Evolutionary conservation across 2,113 vertebrate genomes (phyloP).

Genomic region (Megaptera novaeangliae): DNA sequence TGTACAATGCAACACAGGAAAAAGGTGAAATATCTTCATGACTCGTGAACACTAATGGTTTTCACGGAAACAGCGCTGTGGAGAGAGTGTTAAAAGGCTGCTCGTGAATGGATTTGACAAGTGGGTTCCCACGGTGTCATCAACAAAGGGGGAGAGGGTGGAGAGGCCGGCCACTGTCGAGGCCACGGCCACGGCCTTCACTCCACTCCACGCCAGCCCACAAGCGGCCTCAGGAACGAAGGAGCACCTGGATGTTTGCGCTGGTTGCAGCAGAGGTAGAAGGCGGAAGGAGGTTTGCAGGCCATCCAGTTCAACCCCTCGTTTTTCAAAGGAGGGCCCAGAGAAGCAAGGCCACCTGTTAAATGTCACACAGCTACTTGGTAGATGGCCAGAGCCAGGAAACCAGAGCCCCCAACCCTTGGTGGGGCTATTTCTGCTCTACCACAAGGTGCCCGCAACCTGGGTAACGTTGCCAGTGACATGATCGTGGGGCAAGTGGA

Average conservation of each 20-base stretch:
- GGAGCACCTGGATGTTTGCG: not conserved
- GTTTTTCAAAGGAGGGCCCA: not conserved
- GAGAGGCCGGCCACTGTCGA: no score
- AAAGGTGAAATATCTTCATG: not conserved
- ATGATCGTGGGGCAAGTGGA: rapidly evolving
- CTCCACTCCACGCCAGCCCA: not conserved
- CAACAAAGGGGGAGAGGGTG: rapidly evolving
- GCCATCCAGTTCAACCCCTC: not conserved
- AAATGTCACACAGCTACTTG: not conserved
- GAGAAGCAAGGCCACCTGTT: no score
- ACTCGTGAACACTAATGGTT: not conserved
- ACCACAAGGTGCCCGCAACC: not conserved
- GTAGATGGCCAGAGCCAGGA: not conserved
- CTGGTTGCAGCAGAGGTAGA: not conserved
- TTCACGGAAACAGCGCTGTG: not conserved
- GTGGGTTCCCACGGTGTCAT: not conserved
- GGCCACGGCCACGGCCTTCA: not conserved
- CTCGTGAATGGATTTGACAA: not conserved
- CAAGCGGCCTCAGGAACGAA: not conserved
- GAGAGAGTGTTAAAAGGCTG: not conserved
- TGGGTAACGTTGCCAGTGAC: not conserved
- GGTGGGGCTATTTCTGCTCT: not conserved
- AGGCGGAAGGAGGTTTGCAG: not conserved
- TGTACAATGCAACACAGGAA: not conserved
- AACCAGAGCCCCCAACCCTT: not conserved